Evolutionary conservation across 2,113 vertebrate species (phyloP).

Genomic region (Mormyrus lacerda): DNA sequence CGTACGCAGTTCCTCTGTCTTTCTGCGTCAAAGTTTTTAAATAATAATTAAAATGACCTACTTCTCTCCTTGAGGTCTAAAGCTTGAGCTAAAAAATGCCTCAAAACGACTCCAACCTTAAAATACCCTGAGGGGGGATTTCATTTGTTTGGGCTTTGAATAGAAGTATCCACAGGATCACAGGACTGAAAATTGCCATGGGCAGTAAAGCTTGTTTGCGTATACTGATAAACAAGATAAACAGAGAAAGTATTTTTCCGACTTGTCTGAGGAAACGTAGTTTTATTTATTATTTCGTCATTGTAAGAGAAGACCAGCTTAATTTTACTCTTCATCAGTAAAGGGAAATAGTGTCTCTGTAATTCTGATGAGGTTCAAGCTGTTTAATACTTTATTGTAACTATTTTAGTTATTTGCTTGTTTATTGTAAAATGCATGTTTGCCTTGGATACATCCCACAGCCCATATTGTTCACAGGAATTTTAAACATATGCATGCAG

Average conservation of each 20-base stretch:
- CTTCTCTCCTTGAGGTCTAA: neutral
- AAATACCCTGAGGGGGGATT: neutral
- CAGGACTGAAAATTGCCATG: neutral
- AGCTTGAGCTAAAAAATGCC: neutral
- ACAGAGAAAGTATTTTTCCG: neutral
- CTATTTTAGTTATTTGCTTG: neutral
- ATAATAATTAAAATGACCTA: conserved; percentile 1
- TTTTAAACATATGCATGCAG: neutral
- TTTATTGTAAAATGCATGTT: neutral
- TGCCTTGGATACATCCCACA: neutral
- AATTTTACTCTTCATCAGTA: neutral
- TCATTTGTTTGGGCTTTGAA: neutral
- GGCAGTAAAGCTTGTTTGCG: neutral
- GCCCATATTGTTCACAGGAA: neutral
- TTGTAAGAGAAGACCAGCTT: neutral
- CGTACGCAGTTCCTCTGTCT: neutral
- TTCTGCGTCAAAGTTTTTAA: neutral
- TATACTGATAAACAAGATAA: neutral
- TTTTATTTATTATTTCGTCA: neutral
- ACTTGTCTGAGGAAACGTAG: neutral
- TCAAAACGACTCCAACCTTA: neutral
- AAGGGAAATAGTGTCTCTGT: neutral
- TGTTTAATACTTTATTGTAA: neutral
- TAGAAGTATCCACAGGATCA: neutral
- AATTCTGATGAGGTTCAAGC: neutral